phyloP scores from a whole-genome alignment of 2,797 vertebrate genomes.

The Gastrophryne carolinensis region DNA sequence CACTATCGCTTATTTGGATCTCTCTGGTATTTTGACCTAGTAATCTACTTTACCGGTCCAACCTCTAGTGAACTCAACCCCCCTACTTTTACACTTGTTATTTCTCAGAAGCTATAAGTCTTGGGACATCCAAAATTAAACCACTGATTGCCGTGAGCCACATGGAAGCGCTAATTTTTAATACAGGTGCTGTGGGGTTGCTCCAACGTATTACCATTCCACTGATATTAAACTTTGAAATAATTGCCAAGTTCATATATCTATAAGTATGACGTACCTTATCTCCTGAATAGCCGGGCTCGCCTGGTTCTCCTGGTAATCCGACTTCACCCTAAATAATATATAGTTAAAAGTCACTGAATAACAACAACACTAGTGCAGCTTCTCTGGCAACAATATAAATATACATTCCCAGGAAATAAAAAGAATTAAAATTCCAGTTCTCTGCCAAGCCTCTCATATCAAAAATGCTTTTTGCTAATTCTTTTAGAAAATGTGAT shows the following conservation, averaged over 20 bases:
- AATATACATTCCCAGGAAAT: constrained; percentile 14
- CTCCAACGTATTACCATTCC: too few relatives aligned
- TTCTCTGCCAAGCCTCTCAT: constrained; percentile 1
- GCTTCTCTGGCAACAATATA: constrained; percentile 9
- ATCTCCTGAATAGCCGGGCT: constrained; percentile 87
- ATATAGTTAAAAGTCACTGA: constrained; percentile 68
- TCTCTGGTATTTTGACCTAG: too few relatives aligned
- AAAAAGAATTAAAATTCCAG: constrained; percentile 25
- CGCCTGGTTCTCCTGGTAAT: constrained; percentile 85
- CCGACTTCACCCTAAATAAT: constrained; percentile 86
- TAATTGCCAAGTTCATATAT: neutral
- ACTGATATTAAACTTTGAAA: too few relatives aligned
- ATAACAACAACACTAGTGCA: neutral
- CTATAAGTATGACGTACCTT: constrained; percentile 76
- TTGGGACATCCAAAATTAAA: too few relatives aligned
- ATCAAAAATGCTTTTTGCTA: neutral
- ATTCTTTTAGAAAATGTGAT: constrained; percentile 14
- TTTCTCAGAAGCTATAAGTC: too few relatives aligned
- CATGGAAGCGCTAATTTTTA: too few relatives aligned
- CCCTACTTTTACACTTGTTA: too few relatives aligned
- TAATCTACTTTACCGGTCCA: too few relatives aligned
- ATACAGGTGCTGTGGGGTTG: too few relatives aligned
- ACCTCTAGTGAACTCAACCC: too few relatives aligned
- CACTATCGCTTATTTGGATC: too few relatives aligned
- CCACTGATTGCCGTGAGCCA: too few relatives aligned